Base-by-base conservation (phyloP, 2,797 vertebrate species). In the Liparis tanakae region DNA sequence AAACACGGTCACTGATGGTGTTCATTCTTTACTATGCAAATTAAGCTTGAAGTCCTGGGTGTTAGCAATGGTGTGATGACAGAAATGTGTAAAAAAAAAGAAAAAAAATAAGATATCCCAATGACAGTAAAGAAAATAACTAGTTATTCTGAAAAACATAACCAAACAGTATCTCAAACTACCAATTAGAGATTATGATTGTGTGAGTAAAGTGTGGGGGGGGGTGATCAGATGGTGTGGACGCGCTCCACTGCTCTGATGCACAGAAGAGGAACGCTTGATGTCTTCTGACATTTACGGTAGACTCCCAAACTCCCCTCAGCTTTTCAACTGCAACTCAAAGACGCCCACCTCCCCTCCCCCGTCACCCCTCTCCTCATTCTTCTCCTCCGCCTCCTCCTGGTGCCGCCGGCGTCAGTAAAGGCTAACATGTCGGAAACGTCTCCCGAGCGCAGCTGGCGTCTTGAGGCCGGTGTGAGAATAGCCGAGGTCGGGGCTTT, bases 401-500 rank as follows among this genome's bases (percentile, higher is more conserved):
- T 14, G 54, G 10, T 43, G 68, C 82, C 82, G 54, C 50, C 0
- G 46, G 87, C n/a, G 1, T 65, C 39, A 75, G 70, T 69, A 74
- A 88, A 89, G 86, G 78, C 73, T 80, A 85, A 87, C 79, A 73
- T 65, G 36, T 70, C 83, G 74, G 74, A 86, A 74, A 76, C 12
- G 44, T 86, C 78, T 82, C 79, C 2, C 37, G 74, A 81, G 81
- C 66, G 9, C 80, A 57, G 70, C 36, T 62, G 55, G 60, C 43
- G 61, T 87, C 88, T 85, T 8, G 36, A 78, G 88, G 76, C 80
- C 54, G 1, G 17, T 85, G 83, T 83, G 10, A 71, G 78, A 88
- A 88, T 78, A 88, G 85, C 85, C 61, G 44, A 79, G 85, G 83
- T 91, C 82, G 69, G 83, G 72, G 71, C 37, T 85, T 55, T 44